Conservation (phyloP, 2,888 invertebrate genomes). For the Tiliacea citrago region DNA sequence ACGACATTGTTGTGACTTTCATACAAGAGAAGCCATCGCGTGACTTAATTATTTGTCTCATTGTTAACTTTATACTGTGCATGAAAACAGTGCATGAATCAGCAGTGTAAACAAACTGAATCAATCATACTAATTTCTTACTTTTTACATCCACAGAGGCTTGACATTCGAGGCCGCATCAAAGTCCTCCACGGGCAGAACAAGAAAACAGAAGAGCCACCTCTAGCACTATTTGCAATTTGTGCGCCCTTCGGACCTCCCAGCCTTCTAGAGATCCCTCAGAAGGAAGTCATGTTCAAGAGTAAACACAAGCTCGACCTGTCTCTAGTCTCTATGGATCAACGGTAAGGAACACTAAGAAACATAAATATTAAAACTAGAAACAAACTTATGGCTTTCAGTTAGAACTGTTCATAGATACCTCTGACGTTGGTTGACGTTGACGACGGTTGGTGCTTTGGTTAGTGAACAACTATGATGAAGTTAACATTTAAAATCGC, state of each 20-base stretch:
- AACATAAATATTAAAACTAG: not conserved
- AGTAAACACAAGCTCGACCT: slow-evolving; percentile 99
- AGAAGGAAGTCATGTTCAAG: slow-evolving; percentile 99
- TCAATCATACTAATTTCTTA: not conserved
- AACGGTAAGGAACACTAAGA: slow-evolving; percentile 91
- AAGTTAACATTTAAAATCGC: too few relatives aligned
- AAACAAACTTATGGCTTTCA: not conserved
- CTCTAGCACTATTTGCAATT: slow-evolving; percentile 98
- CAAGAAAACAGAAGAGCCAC: slow-evolving; percentile 97
- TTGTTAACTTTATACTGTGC: slow-evolving; percentile 14
- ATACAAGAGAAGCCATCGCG: not conserved
- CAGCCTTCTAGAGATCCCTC: slow-evolving; percentile 98
- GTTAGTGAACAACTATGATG: too few relatives aligned
- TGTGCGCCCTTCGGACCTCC: slow-evolving; percentile 99
- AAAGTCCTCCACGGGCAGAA: slow-evolving; percentile 99
- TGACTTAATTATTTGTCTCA: not conserved
- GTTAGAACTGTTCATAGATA: not conserved
- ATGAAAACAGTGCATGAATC: not conserved
- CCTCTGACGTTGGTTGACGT: too few relatives aligned
- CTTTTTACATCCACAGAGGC: slow-evolving; percentile 92
- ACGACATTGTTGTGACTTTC: not conserved
- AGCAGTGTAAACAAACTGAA: not conserved
- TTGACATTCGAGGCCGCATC: slow-evolving; percentile 99
- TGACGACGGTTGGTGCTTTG: too few relatives aligned
- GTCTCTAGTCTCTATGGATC: slow-evolving; percentile 99